Conservation (phyloP, 2,113 vertebrate species). For the Dasyurus viverrinus region DNA sequence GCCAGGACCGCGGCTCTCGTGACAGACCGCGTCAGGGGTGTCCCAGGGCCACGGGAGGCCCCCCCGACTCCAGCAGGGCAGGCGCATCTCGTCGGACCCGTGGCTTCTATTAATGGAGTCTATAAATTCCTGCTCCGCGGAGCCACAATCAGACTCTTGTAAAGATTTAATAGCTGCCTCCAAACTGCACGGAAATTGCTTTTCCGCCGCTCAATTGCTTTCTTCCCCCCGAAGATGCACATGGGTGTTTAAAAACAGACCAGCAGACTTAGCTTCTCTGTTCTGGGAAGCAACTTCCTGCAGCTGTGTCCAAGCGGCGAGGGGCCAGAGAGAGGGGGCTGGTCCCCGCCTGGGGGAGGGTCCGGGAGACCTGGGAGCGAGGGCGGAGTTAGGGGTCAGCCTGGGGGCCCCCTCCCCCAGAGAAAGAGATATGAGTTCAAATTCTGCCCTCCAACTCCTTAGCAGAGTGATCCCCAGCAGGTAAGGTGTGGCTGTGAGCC, state of each 20-base stretch:
- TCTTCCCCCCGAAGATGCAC: neutral
- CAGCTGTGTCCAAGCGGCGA: neutral
- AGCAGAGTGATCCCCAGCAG: neutral
- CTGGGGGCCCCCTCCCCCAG: neutral
- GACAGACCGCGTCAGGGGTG: too few relatives aligned
- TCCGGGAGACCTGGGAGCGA: neutral
- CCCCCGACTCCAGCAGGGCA: neutral
- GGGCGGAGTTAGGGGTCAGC: neutral
- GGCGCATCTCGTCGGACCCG: neutral
- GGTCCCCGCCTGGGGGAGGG: neutral
- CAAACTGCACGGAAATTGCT: conserved; percentile 48
- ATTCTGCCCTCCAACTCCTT: neutral
- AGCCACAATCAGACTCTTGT: conserved; percentile 54
- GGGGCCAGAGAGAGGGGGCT: neutral
- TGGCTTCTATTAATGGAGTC: conserved; percentile 24
- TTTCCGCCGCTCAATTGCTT: conserved; percentile 25
- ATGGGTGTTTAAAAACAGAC: conserved; percentile 10
- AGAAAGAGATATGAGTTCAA: neutral
- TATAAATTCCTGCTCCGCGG: conserved; percentile 31
- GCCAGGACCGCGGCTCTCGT: too few relatives aligned
- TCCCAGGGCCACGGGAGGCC: too few relatives aligned
- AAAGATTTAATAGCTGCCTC: conserved; percentile 59
- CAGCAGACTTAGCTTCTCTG: neutral
- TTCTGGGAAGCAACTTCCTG: neutral
- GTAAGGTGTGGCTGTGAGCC: neutral